Base-by-base conservation (phyloP, 37 sponge, comb jelly and placozoan genomes). In the Chondrilla cf. caribensis region DNA sequence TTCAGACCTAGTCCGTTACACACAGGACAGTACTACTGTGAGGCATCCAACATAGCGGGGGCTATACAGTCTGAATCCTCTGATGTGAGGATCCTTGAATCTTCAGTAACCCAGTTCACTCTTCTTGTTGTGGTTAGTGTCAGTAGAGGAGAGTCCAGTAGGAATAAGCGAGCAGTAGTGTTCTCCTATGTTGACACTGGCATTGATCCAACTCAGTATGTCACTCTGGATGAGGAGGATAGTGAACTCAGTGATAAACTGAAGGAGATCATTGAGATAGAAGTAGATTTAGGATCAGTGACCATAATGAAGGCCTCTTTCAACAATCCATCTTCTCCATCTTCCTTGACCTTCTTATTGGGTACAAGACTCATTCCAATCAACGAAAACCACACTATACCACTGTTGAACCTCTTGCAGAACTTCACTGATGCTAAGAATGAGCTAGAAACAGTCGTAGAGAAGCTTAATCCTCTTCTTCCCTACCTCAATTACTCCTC, bases 11-110 rank as follows among this genome's bases (percentile, higher is more conserved):
- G 40, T n/a, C 76, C 41, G 1, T 43, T 19, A 19, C 44, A n/a
- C 24, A n/a, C 31, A 73, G 76, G 76, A 4, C 36, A 37, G 43
- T 73, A 73, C 76, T 24, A 73, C 21, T 73, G 76, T 73, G 43
- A 9, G 41, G 76, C 76, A 39, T 32, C 19, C 19, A 73, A 73
- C 44, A 22, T 36, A 11, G n/a, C 38, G 25, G 76, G 76, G 2
- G 43, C 36, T 17, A 7, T 40, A 21, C 21, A 1, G 5, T 73
- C 76, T 11, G 40, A n/a, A 40, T n/a, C 31, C 2, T n/a, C 76
- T 18, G 31, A 43, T 40, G 76, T 73, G 24, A 37, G 36, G 7
- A 73, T 73, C 39, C 76, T 73, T 37, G 18, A 42, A 22, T 73
- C 76, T 18, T 73, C 76, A 25, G 76, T 73, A 36, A 37, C 41